These are phyloP conservation scores for Engraulis encrasicolus DNA, from an alignment of 2,113 vertebrate genomes.

Conservation along the genomic window DNA sequence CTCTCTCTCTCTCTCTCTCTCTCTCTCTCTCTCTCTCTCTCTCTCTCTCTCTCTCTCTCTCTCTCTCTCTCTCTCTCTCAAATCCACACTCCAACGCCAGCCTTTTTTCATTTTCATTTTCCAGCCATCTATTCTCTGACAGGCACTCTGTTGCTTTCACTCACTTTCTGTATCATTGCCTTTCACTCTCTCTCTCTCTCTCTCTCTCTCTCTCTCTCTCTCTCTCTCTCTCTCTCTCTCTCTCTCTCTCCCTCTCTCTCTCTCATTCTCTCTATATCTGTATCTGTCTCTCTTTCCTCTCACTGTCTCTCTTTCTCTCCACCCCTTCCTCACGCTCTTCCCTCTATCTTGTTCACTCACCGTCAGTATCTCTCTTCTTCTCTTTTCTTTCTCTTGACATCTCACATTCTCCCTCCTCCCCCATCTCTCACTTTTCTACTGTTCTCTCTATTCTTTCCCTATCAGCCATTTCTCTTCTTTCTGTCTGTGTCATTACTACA, in stretches of 20 bases:
- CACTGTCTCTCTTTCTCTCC: background rate
- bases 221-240: background rate
- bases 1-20: too few species aligned
- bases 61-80: background rate
- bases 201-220: background rate
- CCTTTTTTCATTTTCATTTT: conserved; percentile 15
- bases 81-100: background rate
- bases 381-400: background rate
- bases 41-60: background rate
- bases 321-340: background rate
- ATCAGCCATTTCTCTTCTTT: background rate
- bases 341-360: background rate
- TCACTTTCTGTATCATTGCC: conserved; percentile 65
- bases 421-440: background rate
- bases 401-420: background rate
- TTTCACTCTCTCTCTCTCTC: conserved; percentile 52
- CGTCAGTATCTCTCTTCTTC: background rate
- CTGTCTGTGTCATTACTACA: background rate
- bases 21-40: background rate
- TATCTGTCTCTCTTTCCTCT: background rate
- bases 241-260: conserved; percentile 48
- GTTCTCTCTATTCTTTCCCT: background rate
- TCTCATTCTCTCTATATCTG: background rate
- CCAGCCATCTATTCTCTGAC: conserved; percentile 10
- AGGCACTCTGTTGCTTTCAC: conserved; percentile 60